phyloP scores from a whole-genome alignment of 2,797 vertebrate genomes.

The Salarias fasciatus region DNA sequence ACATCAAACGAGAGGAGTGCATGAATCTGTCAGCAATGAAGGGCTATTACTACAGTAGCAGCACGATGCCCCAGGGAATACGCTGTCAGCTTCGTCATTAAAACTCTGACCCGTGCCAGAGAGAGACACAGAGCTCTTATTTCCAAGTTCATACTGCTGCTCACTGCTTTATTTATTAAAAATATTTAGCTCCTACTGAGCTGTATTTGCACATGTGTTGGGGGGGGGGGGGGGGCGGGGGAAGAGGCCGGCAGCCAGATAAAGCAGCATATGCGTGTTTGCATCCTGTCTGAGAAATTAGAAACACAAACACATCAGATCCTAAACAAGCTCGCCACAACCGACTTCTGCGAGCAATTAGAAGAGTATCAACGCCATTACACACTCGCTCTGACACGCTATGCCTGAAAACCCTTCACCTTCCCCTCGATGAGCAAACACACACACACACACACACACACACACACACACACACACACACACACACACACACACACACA shows the following conservation, averaged over 20 bases:
- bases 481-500: slow-evolving; percentile 59
- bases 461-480: slow-evolving; percentile 61
- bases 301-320: slow-evolving; percentile 71
- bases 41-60: slow-evolving; percentile 81
- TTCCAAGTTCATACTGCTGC: slow-evolving; percentile 24
- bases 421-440: slow-evolving; percentile 49
- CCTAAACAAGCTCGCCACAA: slow-evolving; percentile 73
- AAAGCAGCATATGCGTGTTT: slow-evolving; percentile 44
- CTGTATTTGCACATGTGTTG: slow-evolving; percentile 22
- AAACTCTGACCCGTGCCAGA: slow-evolving; percentile 67
- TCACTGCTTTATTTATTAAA: slow-evolving; percentile 14
- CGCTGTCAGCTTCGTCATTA: slow-evolving; percentile 80
- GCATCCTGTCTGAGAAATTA: slow-evolving; percentile 67
- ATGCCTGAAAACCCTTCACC: slow-evolving; percentile 53
- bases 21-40: slow-evolving; percentile 82
- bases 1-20: slow-evolving; percentile 76
- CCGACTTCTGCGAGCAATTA: slow-evolving; percentile 76
- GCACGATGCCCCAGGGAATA: slow-evolving; percentile 68
- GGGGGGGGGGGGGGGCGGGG: no score
- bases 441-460: slow-evolving; percentile 59
- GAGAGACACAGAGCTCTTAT: slow-evolving; percentile 48
- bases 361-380: slow-evolving; percentile 67
- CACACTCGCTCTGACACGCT: slow-evolving; percentile 60
- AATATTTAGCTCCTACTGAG: neutral
- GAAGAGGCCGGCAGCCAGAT: slow-evolving; percentile 25